Evolutionary conservation across 2,888 invertebrate genomes (phyloP).

Genomic region (Alloscopus bannaensis): DNA sequence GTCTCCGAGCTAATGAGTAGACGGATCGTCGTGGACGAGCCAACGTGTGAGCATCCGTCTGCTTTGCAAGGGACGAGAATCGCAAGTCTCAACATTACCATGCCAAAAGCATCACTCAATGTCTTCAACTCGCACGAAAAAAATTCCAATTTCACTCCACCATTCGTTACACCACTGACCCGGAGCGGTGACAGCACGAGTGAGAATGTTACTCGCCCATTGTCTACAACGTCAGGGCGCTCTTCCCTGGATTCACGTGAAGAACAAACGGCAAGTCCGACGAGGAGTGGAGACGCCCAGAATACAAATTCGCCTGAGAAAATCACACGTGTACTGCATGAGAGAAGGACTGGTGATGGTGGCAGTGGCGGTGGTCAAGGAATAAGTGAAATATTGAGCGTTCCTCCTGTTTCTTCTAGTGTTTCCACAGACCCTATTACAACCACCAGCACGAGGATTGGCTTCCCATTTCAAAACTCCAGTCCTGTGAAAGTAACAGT

Average conservation of each 20-base stretch:
- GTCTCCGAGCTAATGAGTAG: slow-evolving; percentile 75
- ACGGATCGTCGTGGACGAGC: slow-evolving; percentile 61
- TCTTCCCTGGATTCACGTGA: slow-evolving; percentile 16
- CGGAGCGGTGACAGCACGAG: slow-evolving; percentile 48
- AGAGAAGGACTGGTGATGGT: slow-evolving; percentile 30
- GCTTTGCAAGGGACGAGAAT: slow-evolving; percentile 48
- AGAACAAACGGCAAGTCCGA: slow-evolving; percentile 24
- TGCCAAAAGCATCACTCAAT: slow-evolving; percentile 44
- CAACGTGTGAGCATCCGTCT: slow-evolving; percentile 60
- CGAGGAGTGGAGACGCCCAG: slow-evolving; percentile 57
- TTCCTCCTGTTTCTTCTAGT: background rate
- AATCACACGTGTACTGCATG: slow-evolving; percentile 61
- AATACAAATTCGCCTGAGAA: slow-evolving; percentile 71
- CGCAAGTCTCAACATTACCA: slow-evolving; percentile 52
- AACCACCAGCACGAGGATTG: slow-evolving; percentile 29
- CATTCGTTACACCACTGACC: slow-evolving; percentile 56
- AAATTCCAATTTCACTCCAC: slow-evolving; percentile 41
- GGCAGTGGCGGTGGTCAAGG: slow-evolving; percentile 31
- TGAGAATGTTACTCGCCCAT: slow-evolving; percentile 48
- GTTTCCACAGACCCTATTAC: slow-evolving; percentile 17
- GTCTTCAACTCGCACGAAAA: slow-evolving; percentile 25
- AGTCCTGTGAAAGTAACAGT: slow-evolving; percentile 33
- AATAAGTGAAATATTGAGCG: slow-evolving; percentile 34
- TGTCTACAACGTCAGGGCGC: slow-evolving; percentile 42
- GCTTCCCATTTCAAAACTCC: slow-evolving; percentile 28